phyloP scores from a whole-genome alignment of 2,113 vertebrate genomes.

The Sceloporus undulatus region DNA sequence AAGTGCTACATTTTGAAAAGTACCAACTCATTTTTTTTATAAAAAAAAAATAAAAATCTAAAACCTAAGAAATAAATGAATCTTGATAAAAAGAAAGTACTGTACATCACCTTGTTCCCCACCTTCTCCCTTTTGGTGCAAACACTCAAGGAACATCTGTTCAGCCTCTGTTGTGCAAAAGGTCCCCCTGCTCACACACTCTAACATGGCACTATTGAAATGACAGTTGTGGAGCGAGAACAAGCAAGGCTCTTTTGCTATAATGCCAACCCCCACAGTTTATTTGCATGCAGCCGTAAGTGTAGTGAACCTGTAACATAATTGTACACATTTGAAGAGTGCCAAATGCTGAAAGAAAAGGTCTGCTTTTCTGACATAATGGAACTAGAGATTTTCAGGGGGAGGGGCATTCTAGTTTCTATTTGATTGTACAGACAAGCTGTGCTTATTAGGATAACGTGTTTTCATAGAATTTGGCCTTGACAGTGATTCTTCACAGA shows the following conservation, averaged over 20 bases:
- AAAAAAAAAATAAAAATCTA: constrained; percentile 21
- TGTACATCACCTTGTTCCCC: background rate
- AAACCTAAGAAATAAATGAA: constrained; percentile 13
- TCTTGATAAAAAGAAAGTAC: constrained; percentile 27
- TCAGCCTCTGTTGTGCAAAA: constrained; percentile 11
- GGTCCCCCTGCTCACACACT: background rate
- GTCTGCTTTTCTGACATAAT: constrained; percentile 27
- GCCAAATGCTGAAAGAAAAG: constrained; percentile 28
- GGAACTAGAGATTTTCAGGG: constrained; percentile 16
- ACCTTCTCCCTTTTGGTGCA: no score
- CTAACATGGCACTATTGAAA: background rate
- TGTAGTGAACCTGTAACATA: background rate
- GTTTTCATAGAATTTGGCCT: constrained; percentile 56
- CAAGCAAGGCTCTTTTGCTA: background rate
- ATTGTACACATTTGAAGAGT: constrained; percentile 34
- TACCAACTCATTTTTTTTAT: background rate
- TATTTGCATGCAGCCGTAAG: constrained; percentile 47
- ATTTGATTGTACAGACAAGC: background rate
- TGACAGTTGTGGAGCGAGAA: constrained; percentile 2
- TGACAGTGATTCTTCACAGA: constrained; percentile 39
- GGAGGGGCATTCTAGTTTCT: constrained; percentile 13
- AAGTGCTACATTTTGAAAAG: constrained; percentile 39
- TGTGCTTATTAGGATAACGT: constrained; percentile 42
- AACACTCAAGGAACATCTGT: constrained; percentile 22
- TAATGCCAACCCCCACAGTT: constrained; percentile 1